Evolutionary conservation across 2,113 vertebrate species (phyloP).

Genomic region (Pimephales promelas): DNA sequence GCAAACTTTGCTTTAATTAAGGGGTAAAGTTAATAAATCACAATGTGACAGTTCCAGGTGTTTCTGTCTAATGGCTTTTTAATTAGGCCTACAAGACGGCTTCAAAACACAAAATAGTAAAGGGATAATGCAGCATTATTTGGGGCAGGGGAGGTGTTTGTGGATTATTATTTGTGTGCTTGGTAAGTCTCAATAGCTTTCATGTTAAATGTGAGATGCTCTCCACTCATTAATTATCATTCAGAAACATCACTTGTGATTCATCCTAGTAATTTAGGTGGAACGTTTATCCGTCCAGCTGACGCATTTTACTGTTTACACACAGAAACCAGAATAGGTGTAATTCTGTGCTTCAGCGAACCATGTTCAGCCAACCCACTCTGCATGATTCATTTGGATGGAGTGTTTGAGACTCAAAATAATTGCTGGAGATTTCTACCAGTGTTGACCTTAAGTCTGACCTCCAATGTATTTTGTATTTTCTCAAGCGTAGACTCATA

Average conservation of each 20-base stretch:
- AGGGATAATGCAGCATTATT: neutral
- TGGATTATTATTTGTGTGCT: neutral
- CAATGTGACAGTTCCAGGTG: neutral
- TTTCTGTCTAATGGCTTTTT: constrained; percentile 33
- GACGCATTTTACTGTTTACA: constrained; percentile 23
- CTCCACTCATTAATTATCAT: constrained; percentile 30
- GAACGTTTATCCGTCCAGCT: neutral
- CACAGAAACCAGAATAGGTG: constrained; percentile 4
- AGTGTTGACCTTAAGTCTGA: neutral
- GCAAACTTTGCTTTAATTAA: neutral
- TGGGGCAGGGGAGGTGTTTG: constrained; percentile 4
- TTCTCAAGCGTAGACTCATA: constrained; percentile 14
- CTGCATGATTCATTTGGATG: constrained; percentile 31
- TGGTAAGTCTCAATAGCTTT: constrained; percentile 30
- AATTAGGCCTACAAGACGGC: constrained; percentile 18
- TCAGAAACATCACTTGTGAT: constrained; percentile 21
- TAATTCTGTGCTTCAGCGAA: neutral
- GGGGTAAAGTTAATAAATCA: neutral
- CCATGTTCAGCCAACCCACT: constrained; percentile 8
- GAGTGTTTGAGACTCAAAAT: neutral
- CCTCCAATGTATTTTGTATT: neutral
- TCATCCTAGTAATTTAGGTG: constrained; percentile 19
- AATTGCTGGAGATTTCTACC: constrained; percentile 16
- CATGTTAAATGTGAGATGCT: constrained; percentile 30
- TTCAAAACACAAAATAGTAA: neutral